phyloP scores from a whole-genome alignment of 2,113 vertebrate species.

The Thunnus maccoyii region DNA sequence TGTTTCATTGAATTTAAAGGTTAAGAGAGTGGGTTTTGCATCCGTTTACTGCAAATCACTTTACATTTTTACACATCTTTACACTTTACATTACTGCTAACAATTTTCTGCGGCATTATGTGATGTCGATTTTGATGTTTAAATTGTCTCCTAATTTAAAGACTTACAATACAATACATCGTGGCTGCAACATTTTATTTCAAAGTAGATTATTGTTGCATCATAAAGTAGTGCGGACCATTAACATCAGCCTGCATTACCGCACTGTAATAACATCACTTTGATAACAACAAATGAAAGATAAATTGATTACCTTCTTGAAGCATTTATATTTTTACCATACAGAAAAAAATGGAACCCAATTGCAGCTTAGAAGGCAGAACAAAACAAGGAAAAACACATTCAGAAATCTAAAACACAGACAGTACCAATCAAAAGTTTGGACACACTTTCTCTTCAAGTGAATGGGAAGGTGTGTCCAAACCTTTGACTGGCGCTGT shows the following conservation, averaged over 20 bases:
- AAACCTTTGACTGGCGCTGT: too few species aligned
- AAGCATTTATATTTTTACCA: background rate
- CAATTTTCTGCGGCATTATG: too few species aligned
- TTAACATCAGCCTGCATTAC: background rate
- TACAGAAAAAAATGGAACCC: background rate
- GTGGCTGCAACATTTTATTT: too few species aligned
- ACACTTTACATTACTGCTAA: too few species aligned
- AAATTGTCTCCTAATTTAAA: too few species aligned
- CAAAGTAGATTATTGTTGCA: background rate
- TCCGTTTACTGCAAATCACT: too few species aligned
- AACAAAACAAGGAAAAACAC: background rate
- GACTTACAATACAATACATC: too few species aligned
- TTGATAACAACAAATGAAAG: slow-evolving; percentile 2
- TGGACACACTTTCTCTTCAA: background rate
- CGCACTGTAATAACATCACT: background rate
- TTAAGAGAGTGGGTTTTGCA: too few species aligned
- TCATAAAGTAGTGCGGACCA: background rate
- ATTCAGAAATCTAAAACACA: slow-evolving; percentile 16
- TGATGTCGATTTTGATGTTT: too few species aligned
- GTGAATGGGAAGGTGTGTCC: too few species aligned
- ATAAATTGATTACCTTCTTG: background rate
- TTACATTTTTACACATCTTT: too few species aligned
- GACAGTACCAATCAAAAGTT: background rate
- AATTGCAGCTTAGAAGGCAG: background rate
- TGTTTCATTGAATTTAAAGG: background rate